Conservation (phyloP, 2,113 vertebrate genomes). For the Dipodomys merriami region DNA sequence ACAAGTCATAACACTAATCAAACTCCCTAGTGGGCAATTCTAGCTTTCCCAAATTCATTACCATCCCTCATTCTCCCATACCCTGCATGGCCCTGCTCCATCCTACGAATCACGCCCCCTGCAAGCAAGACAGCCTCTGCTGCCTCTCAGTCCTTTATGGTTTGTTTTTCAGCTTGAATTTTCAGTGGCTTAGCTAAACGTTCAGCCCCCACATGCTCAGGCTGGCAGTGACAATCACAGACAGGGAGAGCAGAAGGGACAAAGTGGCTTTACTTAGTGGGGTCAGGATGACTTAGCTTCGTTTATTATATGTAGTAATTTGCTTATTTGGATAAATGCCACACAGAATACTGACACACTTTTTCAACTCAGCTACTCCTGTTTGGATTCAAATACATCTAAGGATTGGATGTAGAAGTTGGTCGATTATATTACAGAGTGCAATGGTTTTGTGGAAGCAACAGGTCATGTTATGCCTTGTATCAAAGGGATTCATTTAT, state of each 20-base stretch:
- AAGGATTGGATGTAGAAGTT: constrained; percentile 10
- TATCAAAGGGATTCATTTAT: neutral
- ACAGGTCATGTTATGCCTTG: neutral
- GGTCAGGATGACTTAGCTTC: neutral
- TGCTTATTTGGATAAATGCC: constrained; percentile 13
- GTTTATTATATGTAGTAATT: constrained; percentile 18
- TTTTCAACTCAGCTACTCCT: neutral
- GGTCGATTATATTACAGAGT: neutral
- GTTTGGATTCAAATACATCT: neutral
- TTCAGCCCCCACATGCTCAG: rapidly evolving
- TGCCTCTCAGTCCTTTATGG: neutral
- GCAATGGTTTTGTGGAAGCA: neutral
- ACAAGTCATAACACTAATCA: neutral
- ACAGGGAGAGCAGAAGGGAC: neutral
- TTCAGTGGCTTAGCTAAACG: neutral
- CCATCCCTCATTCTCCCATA: neutral
- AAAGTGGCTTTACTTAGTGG: neutral
- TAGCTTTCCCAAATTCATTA: neutral
- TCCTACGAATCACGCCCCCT: neutral
- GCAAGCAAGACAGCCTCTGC: neutral
- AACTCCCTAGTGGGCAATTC: neutral
- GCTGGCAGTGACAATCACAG: neutral
- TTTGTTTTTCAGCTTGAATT: neutral
- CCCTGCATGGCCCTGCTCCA: rapidly evolving
- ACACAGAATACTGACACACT: neutral